Percentiles rank a stretch among this genome's conserved stretches.
Evolutionary conservation across 2,888 invertebrate genomes (phyloP).

Genomic region (Tenthredo distinguenda): DNA sequence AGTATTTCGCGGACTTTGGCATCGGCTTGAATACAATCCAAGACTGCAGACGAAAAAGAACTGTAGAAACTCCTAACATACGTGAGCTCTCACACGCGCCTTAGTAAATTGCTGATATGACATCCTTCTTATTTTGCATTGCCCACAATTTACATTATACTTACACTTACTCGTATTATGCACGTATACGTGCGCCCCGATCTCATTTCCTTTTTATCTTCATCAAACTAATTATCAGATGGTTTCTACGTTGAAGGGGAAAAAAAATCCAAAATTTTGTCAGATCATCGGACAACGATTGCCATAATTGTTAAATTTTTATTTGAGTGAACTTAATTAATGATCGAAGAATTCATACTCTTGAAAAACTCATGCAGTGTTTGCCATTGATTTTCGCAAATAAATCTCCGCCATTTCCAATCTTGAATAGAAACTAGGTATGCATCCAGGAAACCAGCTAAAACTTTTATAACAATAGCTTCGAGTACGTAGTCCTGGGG

Average conservation of each 20-base stretch:
- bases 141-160: slow-evolving; percentile 64
- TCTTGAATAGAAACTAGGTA: background rate
- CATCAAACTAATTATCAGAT: background rate
- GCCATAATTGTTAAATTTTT: background rate
- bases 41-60: slow-evolving; percentile 16
- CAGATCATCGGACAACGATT: background rate
- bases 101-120: slow-evolving; percentile 69
- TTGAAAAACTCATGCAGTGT: background rate
- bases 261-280: background rate
- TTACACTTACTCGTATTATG: background rate
- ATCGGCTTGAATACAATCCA: background rate
- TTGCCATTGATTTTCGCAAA: background rate
- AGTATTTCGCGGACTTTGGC: slow-evolving; percentile 7
- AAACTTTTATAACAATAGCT: background rate
- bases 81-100: slow-evolving; percentile 45
- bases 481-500: background rate
- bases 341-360: background rate
- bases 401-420: background rate
- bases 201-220: background rate
- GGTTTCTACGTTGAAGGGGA: background rate
- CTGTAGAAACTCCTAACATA: slow-evolving; percentile 34
- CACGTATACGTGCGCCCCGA: background rate
- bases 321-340: background rate
- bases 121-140: slow-evolving; percentile 68
- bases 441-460: background rate